Percentiles rank a stretch among this genome's conserved stretches.
These are phyloP conservation scores for Heliconius nattereri DNA, from an alignment of 1,140 invertebrate genomes.

Conservation along the genomic window DNA sequence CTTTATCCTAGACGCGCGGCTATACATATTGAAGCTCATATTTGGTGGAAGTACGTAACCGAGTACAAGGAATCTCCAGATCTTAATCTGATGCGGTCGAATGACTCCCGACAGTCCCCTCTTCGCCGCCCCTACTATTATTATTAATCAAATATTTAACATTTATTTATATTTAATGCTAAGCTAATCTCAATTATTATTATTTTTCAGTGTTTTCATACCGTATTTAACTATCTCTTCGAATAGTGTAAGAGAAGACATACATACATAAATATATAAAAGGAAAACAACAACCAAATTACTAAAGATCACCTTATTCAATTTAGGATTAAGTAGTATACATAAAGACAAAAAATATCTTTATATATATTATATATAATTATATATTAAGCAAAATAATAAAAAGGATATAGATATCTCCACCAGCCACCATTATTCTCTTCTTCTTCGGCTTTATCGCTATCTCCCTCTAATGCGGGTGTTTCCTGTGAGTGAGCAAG, in stretches of 20 bases:
- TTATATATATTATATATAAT: background rate
- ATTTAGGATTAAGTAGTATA: background rate
- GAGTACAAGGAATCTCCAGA: no score
- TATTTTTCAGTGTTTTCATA: no score
- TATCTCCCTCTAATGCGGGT: conserved; percentile 11
- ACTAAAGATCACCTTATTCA: background rate
- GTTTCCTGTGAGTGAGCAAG: conserved; percentile 16
- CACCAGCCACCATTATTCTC: conserved; percentile 63
- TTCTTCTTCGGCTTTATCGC: conserved; percentile 38
- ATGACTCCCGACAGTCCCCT: no score
- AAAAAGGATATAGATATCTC: conserved; percentile 66
- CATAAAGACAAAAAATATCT: background rate
- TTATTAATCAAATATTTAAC: background rate
- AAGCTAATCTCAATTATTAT: no score
- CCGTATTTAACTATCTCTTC: no score
- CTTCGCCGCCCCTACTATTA: no score
- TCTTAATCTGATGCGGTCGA: no score
- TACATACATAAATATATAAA: no score
- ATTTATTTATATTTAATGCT: background rate
- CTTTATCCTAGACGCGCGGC: no score
- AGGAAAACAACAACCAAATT: background rate
- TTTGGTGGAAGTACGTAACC: no score
- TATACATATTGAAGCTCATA: no score
- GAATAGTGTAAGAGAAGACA: no score
- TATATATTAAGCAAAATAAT: conserved; percentile 57